Percentiles rank a stretch among this genome's conserved stretches.
Evolutionary conservation across 2,113 vertebrate species (phyloP).

Genomic region (Dicerorhinus sumatrensis): DNA sequence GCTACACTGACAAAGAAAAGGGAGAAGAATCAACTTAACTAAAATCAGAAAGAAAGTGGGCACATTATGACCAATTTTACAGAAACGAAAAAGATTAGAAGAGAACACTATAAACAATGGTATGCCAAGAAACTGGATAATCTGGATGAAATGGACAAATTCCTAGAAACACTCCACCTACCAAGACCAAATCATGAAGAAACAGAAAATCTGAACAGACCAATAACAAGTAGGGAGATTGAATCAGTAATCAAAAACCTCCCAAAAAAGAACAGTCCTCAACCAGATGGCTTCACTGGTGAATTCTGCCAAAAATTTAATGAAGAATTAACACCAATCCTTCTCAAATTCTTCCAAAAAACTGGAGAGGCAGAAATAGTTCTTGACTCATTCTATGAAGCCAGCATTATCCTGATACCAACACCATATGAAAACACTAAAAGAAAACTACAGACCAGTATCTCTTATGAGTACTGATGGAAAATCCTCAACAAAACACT

Average conservation of each 20-base stretch:
- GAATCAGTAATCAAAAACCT: background rate
- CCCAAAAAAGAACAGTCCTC: background rate
- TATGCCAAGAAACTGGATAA: background rate
- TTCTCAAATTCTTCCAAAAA: background rate
- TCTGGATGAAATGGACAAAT: background rate
- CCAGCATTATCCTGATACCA: background rate
- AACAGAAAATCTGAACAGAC: background rate
- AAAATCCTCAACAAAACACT: background rate
- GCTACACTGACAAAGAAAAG: background rate
- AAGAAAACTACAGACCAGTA: background rate
- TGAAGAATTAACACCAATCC: background rate
- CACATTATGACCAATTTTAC: background rate
- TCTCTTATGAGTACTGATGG: background rate
- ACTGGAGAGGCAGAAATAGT: background rate
- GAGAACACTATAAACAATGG: background rate
- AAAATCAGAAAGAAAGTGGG: slow-evolving; percentile 10
- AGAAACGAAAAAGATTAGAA: slow-evolving; percentile 13
- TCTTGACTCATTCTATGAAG: background rate
- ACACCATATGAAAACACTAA: background rate
- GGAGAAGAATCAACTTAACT: background rate
- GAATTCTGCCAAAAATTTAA: background rate
- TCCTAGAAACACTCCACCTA: background rate
- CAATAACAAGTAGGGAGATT: background rate
- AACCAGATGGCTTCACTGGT: background rate
- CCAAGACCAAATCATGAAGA: background rate